Base-by-base conservation (phyloP, 2,797 vertebrate species). In the Discoglossus pictus region DNA sequence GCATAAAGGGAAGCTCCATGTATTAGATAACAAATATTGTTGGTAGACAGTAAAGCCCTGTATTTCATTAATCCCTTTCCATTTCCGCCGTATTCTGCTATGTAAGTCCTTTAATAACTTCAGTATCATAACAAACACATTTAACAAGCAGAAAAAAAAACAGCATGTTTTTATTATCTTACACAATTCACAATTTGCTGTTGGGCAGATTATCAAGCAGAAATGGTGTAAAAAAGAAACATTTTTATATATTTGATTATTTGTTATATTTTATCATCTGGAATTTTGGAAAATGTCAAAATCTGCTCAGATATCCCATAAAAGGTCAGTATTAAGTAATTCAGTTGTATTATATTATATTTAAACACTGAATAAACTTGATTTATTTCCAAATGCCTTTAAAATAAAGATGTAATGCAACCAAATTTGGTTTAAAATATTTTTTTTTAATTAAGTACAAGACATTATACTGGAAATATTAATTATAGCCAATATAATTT, bases 401-500 rank as follows among this genome's bases (percentile, higher is more conserved):
- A 40, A 62, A 43, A 47, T 54, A 63, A 15, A 68, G 31, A 69
- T 6, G 15, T 16, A 70, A 69, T 21, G 61, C 62, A 61, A 55
- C 23, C 50, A 2, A 62, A 62, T 63, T 34, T 70, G 13, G 18
- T 25, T 56, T 24, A 40, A 40, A 15, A 31, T 31, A 31, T 31
- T 12, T 55, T 55, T 69, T 43, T 62, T 62, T 56, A 55, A 50
- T 70, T 62, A 62, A 56, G 34, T 70, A 55, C 59, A 70, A 62
- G 43, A 56, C 51, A 62, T 70, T 70, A 55, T 63, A 62, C 23
- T 31, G 43, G 67, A 48, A 56, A 50, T 70, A 56, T 63, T 70
- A 62, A 70, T 70, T 62, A 55, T 48, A 56, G 42, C 43, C 35
- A 63, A 42, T 56, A 70, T 63, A 70, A 62, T 70, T 70, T 70